phyloP scores from a whole-genome alignment of 2,888 invertebrate genomes.

The Pyrrhia umbra region DNA sequence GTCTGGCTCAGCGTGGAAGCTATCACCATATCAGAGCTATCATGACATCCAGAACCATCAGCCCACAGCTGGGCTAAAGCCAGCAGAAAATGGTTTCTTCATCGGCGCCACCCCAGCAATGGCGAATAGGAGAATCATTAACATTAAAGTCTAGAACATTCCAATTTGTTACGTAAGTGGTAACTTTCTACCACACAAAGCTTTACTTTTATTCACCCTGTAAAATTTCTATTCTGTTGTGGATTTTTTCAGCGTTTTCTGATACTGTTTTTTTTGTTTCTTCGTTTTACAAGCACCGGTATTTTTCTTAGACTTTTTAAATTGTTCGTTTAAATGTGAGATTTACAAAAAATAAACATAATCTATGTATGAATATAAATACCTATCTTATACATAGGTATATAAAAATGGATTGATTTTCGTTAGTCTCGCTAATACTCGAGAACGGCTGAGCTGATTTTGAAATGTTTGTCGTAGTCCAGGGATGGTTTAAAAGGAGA shows the following conservation, averaged over 20 bases:
- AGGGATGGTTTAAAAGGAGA: too few relatives aligned
- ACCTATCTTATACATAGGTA: too few relatives aligned
- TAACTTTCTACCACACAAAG: background rate
- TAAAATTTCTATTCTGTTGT: background rate
- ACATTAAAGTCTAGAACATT: slow-evolving; percentile 42
- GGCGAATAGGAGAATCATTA: slow-evolving; percentile 37
- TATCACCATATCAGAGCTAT: slow-evolving; percentile 8
- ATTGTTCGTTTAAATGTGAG: too few relatives aligned
- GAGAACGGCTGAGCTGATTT: too few relatives aligned
- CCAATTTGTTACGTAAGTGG: slow-evolving; percentile 33
- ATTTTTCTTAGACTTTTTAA: background rate
- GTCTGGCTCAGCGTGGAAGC: slow-evolving; percentile 42
- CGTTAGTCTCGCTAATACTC: too few relatives aligned
- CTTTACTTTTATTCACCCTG: background rate
- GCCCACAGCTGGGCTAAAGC: slow-evolving; percentile 1
- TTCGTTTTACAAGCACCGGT: background rate
- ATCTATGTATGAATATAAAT: too few relatives aligned
- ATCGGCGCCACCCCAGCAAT: slow-evolving; percentile 15
- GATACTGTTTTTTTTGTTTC: background rate
- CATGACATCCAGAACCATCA: background rate
- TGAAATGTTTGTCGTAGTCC: too few relatives aligned
- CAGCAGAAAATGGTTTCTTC: slow-evolving; percentile 30
- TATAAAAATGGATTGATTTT: too few relatives aligned
- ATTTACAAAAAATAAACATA: too few relatives aligned
- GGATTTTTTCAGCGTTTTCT: background rate